Evolutionary conservation across 2,113 vertebrate genomes (phyloP).

Genomic region (Oncorhynchus mykiss): DNA sequence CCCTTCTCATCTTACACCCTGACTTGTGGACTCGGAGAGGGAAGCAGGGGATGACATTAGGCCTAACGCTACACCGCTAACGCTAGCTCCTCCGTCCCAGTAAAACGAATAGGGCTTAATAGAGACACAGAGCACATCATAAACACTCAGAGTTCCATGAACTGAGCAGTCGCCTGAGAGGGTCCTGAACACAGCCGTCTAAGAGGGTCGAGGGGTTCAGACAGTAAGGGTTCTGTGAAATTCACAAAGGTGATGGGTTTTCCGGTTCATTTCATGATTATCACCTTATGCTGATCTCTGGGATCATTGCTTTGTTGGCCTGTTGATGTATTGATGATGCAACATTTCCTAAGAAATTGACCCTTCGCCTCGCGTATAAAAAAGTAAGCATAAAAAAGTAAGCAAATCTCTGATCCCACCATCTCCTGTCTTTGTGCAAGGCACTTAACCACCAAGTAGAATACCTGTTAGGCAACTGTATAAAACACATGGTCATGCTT

Average conservation of each 20-base stretch:
- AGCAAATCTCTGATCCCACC: too few species aligned
- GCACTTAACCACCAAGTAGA: too few species aligned
- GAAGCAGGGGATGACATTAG: constrained; percentile 6
- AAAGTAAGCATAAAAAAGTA: too few species aligned
- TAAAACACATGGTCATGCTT: too few species aligned
- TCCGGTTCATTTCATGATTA: constrained; percentile 16
- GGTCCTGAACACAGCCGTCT: constrained; percentile 10
- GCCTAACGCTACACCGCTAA: background rate
- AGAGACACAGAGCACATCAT: constrained; percentile 22
- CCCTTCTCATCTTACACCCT: background rate
- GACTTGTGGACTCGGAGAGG: background rate
- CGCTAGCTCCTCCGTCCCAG: background rate
- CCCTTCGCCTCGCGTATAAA: too few species aligned
- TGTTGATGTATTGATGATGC: background rate
- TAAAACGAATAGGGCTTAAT: constrained; percentile 18
- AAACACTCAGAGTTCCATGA: constrained; percentile 6
- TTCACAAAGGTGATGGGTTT: constrained; percentile 22
- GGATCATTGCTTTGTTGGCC: background rate
- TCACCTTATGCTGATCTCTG: background rate
- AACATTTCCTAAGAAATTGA: too few species aligned
- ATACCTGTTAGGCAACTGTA: too few species aligned
- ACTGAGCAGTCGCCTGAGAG: constrained; percentile 4
- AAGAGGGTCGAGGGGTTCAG: constrained; percentile 5
- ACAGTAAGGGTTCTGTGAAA: constrained; percentile 21
- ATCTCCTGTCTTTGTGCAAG: too few species aligned